These are phyloP conservation scores for Anoura caudifer DNA, from an alignment of 2,113 vertebrate genomes.

Conservation along the genomic window DNA sequence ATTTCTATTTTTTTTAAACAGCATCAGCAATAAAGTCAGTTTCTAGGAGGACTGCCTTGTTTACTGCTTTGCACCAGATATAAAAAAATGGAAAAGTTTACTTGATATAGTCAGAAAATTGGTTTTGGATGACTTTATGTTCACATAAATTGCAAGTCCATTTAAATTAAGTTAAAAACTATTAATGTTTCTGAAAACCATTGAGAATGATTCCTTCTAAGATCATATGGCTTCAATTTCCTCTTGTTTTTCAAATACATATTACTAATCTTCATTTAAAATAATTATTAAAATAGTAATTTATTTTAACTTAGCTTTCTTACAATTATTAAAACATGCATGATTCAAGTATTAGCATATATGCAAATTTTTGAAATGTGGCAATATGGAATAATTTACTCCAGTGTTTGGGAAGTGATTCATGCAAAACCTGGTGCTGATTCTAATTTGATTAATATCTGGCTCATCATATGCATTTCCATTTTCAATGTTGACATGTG, in stretches of 20 bases:
- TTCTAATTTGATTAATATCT: slow-evolving; percentile 23
- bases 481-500: neutral
- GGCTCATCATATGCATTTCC: neutral
- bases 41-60: neutral
- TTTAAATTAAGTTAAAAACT: neutral
- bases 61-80: neutral
- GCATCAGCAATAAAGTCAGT: neutral
- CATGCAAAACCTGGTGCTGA: neutral
- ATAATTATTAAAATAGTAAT: neutral
- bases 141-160: neutral
- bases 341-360: slow-evolving; percentile 7
- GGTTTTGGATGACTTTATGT: neutral
- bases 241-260: neutral
- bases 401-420: neutral
- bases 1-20: neutral
- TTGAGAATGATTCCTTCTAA: neutral
- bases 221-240: neutral
- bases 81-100: neutral
- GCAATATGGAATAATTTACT: neutral
- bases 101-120: neutral
- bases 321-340: slow-evolving; percentile 6
- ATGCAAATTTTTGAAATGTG: neutral
- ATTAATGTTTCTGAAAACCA: slow-evolving; percentile 21
- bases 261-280: slow-evolving; percentile 20
- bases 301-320: neutral